phyloP scores from a whole-genome alignment of 2,888 invertebrate genomes.

The Mesoligia furuncula region DNA sequence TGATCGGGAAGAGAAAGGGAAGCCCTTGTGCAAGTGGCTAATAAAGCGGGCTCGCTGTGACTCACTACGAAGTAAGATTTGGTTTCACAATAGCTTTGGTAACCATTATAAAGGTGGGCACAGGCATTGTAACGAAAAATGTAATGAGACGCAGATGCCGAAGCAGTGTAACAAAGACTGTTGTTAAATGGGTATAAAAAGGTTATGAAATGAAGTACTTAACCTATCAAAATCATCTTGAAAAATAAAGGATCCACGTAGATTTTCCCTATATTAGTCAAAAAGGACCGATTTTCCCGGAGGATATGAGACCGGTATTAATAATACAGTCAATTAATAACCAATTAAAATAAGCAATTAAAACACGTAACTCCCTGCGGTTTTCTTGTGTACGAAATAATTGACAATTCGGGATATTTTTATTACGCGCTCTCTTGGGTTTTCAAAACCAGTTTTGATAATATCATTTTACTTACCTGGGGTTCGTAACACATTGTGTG shows the following conservation, averaged over 20 bases:
- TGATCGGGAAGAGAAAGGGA: slow-evolving; percentile 13
- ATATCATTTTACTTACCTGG: background rate
- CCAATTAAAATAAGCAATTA: background rate
- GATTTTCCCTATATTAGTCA: background rate
- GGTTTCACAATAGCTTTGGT: slow-evolving; percentile 31
- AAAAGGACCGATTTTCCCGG: background rate
- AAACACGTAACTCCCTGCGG: background rate
- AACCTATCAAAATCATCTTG: no score
- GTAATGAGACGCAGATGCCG: background rate
- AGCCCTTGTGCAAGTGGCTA: slow-evolving; percentile 9
- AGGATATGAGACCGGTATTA: background rate
- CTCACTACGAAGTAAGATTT: slow-evolving; percentile 21
- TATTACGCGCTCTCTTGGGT: background rate
- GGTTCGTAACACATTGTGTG: slow-evolving; percentile 9
- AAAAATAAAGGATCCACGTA: no score
- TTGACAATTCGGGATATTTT: background rate
- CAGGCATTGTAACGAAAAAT: background rate
- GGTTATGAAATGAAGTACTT: no score
- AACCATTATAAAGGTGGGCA: background rate
- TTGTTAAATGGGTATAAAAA: no score
- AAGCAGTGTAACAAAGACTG: background rate
- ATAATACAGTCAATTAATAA: background rate
- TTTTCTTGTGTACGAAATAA: slow-evolving; percentile 7
- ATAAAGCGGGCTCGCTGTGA: slow-evolving; percentile 3
- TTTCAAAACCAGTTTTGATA: slow-evolving; percentile 28